Evolutionary conservation across 2,888 invertebrate species (phyloP).

Genomic region (Congeria kusceri): DNA sequence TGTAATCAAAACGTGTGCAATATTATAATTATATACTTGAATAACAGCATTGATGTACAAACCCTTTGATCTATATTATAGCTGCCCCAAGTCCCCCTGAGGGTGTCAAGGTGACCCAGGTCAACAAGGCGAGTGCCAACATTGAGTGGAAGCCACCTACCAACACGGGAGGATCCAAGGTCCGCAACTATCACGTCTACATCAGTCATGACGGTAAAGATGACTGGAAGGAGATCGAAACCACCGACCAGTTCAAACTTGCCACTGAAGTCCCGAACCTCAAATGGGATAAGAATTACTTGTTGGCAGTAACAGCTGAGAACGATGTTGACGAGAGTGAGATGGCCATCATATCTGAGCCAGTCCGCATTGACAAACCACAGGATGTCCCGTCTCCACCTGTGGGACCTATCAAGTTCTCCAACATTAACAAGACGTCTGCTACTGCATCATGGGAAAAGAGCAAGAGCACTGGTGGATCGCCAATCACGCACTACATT

Average conservation of each 20-base stretch:
- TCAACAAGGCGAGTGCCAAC: slow-evolving; percentile 70
- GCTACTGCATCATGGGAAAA: slow-evolving; percentile 75
- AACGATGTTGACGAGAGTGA: slow-evolving; percentile 82
- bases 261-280: slow-evolving; percentile 68
- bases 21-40: too few relatives aligned
- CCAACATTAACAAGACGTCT: slow-evolving; percentile 73
- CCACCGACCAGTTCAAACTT: slow-evolving; percentile 73
- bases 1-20: too few relatives aligned
- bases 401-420: slow-evolving; percentile 74
- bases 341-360: slow-evolving; percentile 70
- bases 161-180: slow-evolving; percentile 81
- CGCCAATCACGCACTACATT: slow-evolving; percentile 91
- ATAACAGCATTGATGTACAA: too few relatives aligned
- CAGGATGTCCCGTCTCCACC: slow-evolving; percentile 79
- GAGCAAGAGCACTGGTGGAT: slow-evolving; percentile 90
- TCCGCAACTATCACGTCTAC: slow-evolving; percentile 79
- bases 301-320: slow-evolving; percentile 84
- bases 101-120: slow-evolving; percentile 71
- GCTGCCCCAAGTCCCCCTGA: slow-evolving; percentile 78
- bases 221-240: slow-evolving; percentile 73
- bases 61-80: slow-evolving; percentile 47
- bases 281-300: slow-evolving; percentile 80
- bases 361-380: slow-evolving; percentile 75
- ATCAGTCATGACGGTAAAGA: slow-evolving; percentile 70
- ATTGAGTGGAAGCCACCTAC: slow-evolving; percentile 84